Conservation (phyloP, 2,113 vertebrate genomes). For the Patagioenas fasciata region DNA sequence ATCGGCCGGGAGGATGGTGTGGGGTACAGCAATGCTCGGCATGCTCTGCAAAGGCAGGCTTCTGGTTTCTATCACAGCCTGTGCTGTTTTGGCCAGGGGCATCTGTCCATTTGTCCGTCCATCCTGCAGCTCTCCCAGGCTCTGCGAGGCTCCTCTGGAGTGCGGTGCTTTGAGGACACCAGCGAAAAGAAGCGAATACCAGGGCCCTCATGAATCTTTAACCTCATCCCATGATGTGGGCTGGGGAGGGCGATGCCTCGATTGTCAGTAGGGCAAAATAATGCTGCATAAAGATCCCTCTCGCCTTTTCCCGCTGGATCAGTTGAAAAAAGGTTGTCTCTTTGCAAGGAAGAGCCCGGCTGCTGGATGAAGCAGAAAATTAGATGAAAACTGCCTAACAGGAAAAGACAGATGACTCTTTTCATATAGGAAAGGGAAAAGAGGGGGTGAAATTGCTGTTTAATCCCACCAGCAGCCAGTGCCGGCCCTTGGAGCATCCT, state of each 20-base stretch:
- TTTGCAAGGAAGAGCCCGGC: not conserved
- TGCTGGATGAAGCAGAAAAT: conserved; percentile 40
- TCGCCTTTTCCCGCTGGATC: rapidly evolving
- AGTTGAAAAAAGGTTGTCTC: not conserved
- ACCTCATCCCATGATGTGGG: rapidly evolving
- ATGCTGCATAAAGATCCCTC: not conserved
- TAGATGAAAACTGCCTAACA: not conserved
- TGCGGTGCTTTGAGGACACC: not conserved
- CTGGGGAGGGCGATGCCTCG: not conserved
- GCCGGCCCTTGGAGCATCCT: not conserved
- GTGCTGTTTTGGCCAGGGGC: not conserved
- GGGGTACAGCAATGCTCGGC: not conserved
- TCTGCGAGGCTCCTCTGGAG: rapidly evolving
- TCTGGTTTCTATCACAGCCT: conserved; percentile 19
- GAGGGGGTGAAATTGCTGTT: not conserved
- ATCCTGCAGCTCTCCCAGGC: not conserved
- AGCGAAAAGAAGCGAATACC: rapidly evolving
- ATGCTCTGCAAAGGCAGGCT: not conserved
- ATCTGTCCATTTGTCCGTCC: not conserved
- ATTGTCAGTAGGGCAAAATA: not conserved
- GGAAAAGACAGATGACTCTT: not conserved
- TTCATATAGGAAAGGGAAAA: rapidly evolving
- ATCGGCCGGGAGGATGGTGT: rapidly evolving
- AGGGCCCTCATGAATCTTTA: not conserved
- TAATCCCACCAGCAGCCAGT: rapidly evolving